phyloP scores from a whole-genome alignment of 2,888 invertebrate species.

The Eledone cirrhosa region DNA sequence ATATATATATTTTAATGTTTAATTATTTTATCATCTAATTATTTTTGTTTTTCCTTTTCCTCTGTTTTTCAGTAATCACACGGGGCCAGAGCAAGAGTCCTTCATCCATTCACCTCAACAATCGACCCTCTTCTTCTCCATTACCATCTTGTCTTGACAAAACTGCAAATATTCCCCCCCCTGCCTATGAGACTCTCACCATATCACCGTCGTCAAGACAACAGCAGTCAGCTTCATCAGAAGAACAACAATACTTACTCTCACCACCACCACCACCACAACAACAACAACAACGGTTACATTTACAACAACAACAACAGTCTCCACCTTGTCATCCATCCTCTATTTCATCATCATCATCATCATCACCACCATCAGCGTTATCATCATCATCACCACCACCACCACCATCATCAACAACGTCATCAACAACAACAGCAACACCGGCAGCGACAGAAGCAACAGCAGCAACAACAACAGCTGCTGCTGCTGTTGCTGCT shows the following conservation, averaged over 20 bases:
- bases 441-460: background rate
- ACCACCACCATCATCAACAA: background rate
- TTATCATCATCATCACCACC: background rate
- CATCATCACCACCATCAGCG: background rate
- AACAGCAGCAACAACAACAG: background rate
- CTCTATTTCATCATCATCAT: background rate
- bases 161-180: conserved; percentile 16
- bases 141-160: conserved; percentile 3
- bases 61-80: conserved; percentile 10
- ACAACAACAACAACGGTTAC: conserved; percentile 10
- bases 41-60: too few species aligned
- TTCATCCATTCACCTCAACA: conserved; percentile 1
- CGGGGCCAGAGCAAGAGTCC: conserved; percentile 19
- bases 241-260: background rate
- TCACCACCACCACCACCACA: background rate
- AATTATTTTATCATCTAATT: too few species aligned
- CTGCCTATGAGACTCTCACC: conserved; percentile 16
- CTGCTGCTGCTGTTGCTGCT: background rate
- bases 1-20: too few species aligned
- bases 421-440: background rate
- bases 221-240: too few species aligned
- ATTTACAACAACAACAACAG: background rate
- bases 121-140: conserved; percentile 21
- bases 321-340: conserved; percentile 5
- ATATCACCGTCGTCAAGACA: background rate